Percentiles rank a stretch among this genome's conserved stretches.
phyloP scores from a whole-genome alignment of 2,888 invertebrate genomes.

The Drosophila niveifrons region DNA sequence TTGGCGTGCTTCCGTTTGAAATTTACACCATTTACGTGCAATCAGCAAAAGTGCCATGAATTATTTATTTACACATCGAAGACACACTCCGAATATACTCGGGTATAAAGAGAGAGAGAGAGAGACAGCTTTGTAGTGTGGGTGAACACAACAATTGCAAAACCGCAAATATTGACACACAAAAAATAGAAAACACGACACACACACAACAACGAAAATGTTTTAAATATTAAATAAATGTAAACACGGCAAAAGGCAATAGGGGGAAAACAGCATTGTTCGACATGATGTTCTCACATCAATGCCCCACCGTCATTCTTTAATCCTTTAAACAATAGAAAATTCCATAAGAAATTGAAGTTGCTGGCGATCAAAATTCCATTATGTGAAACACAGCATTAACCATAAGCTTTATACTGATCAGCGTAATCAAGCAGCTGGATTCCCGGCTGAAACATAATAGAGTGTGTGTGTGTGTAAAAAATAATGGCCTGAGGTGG shows the following conservation, averaged over 20 bases:
- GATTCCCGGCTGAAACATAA: neutral
- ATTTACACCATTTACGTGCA: constrained; percentile 79
- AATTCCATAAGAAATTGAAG: constrained; percentile 1
- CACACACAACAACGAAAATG: constrained; percentile 19
- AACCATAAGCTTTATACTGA: constrained; percentile 12
- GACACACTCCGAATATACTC: constrained; percentile 25
- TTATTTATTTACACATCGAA: constrained; percentile 66
- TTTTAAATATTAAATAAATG: constrained; percentile 37
- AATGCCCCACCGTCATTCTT: neutral
- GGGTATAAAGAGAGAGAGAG: constrained; percentile 6
- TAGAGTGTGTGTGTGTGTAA: constrained; percentile 11
- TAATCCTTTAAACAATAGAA: constrained; percentile 1
- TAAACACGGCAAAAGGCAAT: neutral
- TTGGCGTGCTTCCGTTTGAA: constrained; percentile 66
- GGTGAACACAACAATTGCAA: constrained; percentile 38
- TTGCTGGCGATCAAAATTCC: constrained; percentile 8
- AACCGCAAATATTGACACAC: constrained; percentile 27
- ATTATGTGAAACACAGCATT: constrained; percentile 11
- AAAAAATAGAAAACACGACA: constrained; percentile 13
- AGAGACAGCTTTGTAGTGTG: neutral
- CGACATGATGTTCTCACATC: neutral
- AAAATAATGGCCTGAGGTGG: constrained; percentile 11
- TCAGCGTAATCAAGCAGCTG: constrained; percentile 9
- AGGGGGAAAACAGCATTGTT: neutral
- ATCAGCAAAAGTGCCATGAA: constrained; percentile 76